Conservation (phyloP, 2,888 invertebrate species). For the Globia sparganii region DNA sequence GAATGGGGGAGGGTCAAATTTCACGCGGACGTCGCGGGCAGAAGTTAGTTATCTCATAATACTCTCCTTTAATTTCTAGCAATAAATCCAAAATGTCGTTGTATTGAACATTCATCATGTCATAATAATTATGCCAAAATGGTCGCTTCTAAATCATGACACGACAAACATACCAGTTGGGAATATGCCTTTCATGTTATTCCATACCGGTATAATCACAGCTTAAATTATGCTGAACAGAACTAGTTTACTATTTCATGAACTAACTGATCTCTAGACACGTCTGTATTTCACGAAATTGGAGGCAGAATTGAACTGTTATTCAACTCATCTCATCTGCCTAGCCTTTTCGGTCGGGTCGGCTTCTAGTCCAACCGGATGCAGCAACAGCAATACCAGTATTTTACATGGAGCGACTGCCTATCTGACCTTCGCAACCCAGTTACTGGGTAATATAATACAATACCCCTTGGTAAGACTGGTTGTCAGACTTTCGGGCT, state of each 20-base stretch:
- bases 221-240: constrained; percentile 44
- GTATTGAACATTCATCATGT: constrained; percentile 9
- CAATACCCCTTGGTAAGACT: too few relatives aligned
- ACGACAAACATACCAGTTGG: constrained; percentile 33
- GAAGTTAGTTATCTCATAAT: neutral
- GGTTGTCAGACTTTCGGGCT: too few relatives aligned
- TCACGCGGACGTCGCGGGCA: too few relatives aligned
- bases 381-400: too few relatives aligned
- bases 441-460: too few relatives aligned
- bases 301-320: constrained; percentile 7
- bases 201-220: constrained; percentile 28
- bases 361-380: too few relatives aligned
- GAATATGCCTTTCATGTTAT: constrained; percentile 44
- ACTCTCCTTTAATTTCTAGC: neutral
- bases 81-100: neutral
- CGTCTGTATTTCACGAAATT: constrained; percentile 12
- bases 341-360: too few relatives aligned
- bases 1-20: too few relatives aligned
- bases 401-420: too few relatives aligned
- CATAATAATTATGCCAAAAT: constrained; percentile 13
- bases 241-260: constrained; percentile 55
- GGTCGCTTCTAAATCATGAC: constrained; percentile 24
- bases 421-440: too few relatives aligned
- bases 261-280: constrained; percentile 33
- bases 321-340: neutral